Evolutionary conservation across 2,888 invertebrate species (phyloP).

Genomic region (Spatulosminthurus flaviceps): DNA sequence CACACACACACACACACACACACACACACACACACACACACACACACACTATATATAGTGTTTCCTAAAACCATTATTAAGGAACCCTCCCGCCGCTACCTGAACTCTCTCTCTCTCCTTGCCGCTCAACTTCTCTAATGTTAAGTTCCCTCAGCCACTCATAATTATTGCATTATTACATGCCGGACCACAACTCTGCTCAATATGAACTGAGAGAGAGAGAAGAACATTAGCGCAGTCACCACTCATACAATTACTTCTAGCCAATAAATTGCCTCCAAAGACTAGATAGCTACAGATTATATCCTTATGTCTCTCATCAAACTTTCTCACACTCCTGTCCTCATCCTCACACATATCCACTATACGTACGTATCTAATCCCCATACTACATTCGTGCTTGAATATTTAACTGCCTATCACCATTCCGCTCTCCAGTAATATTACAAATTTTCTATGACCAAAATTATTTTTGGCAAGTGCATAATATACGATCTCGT

Average conservation of each 20-base stretch:
- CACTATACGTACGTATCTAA: too few species aligned
- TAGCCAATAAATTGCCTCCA: background rate
- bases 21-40: too few species aligned
- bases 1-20: too few species aligned
- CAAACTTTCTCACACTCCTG: background rate
- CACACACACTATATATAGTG: too few species aligned
- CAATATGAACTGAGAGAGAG: background rate
- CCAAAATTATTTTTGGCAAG: too few species aligned
- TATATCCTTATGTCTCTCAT: background rate
- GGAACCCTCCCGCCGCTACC: constrained; percentile 33
- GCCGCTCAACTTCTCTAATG: constrained; percentile 7
- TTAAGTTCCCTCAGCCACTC: constrained; percentile 32
- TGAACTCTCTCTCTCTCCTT: constrained; percentile 21
- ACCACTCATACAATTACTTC: background rate
- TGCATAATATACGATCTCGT: too few species aligned
- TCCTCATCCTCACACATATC: too few species aligned
- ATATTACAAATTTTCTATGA: too few species aligned
- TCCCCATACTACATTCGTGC: too few species aligned
- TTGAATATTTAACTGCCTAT: too few species aligned
- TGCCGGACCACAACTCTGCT: constrained; percentile 16
- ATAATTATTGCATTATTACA: constrained; percentile 41
- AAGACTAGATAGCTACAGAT: background rate
- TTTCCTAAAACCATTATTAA: constrained; percentile 37
- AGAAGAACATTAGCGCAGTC: background rate
- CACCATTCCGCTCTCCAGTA: too few species aligned